Percentiles rank a stretch among this genome's conserved stretches.
Evolutionary conservation across 2,797 vertebrate genomes (phyloP).

Genomic region (Eospalax fontanierii): DNA sequence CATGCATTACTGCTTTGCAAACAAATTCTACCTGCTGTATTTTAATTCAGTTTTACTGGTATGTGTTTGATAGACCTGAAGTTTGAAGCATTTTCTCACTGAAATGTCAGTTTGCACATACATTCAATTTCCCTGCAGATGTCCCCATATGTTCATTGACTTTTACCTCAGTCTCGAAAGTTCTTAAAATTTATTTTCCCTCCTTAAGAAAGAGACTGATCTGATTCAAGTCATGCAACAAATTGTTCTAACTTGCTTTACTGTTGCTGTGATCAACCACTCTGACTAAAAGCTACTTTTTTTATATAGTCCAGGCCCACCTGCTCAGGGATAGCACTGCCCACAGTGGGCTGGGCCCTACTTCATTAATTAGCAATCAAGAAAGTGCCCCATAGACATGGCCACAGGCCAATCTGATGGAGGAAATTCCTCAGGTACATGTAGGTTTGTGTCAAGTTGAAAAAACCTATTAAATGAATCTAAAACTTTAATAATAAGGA

Average conservation of each 20-base stretch:
- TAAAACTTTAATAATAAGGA: slow-evolving; percentile 47
- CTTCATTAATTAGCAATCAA: too few species aligned
- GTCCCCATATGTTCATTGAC: slow-evolving; percentile 30
- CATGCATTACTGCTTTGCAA: slow-evolving; percentile 45
- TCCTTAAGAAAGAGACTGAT: background rate
- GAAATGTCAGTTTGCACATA: slow-evolving; percentile 68
- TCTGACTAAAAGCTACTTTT: too few species aligned
- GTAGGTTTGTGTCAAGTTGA: too few species aligned
- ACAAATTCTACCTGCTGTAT: slow-evolving; percentile 41
- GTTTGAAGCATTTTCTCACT: slow-evolving; percentile 55
- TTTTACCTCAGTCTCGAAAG: slow-evolving; percentile 28
- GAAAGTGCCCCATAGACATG: too few species aligned
- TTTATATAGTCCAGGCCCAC: too few species aligned
- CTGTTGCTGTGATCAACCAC: too few species aligned
- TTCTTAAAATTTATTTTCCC: slow-evolving; percentile 49
- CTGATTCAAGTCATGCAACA: slow-evolving; percentile 19
- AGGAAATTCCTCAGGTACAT: too few species aligned
- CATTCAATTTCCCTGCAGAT: slow-evolving; percentile 58
- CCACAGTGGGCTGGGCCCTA: too few species aligned
- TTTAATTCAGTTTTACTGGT: slow-evolving; percentile 44
- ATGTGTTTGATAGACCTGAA: slow-evolving; percentile 61
- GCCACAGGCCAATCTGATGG: too few species aligned
- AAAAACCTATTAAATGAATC: background rate
- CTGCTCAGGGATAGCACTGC: too few species aligned
- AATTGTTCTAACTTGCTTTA: too few species aligned